phyloP scores from a whole-genome alignment of 2,797 vertebrate species.

The Sparidentex hasta region DNA sequence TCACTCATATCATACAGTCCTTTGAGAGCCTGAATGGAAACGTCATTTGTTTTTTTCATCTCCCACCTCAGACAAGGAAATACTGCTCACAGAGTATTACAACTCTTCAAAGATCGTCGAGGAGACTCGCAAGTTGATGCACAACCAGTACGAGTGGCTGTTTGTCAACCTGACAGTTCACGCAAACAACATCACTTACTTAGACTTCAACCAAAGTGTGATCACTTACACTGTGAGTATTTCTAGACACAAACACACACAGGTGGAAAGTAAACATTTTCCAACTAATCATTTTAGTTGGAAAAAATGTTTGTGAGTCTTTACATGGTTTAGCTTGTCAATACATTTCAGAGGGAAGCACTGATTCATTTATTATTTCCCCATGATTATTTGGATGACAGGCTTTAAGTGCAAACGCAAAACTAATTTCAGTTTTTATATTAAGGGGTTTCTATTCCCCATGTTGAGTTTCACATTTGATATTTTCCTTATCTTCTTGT shows the following conservation, averaged over 20 bases:
- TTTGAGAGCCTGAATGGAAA: background rate
- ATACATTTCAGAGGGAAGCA: too few species aligned
- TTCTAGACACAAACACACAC: background rate
- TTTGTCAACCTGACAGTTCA: constrained; percentile 9
- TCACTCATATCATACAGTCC: background rate
- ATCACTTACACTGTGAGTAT: constrained; percentile 10
- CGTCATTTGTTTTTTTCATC: background rate
- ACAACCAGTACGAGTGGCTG: constrained; percentile 22
- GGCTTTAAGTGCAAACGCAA: too few species aligned
- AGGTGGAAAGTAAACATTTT: too few species aligned
- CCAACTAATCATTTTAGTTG: too few species aligned
- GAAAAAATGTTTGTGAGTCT: too few species aligned
- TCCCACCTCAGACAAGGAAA: background rate
- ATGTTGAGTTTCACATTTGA: too few species aligned
- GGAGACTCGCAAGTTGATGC: background rate
- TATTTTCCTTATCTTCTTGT: too few species aligned
- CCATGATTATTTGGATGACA: too few species aligned
- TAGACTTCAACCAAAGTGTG: background rate
- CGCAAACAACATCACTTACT: background rate
- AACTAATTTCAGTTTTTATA: too few species aligned
- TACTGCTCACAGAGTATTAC: background rate
- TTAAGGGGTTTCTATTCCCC: too few species aligned
- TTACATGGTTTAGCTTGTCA: too few species aligned
- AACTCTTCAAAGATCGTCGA: background rate
- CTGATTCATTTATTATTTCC: too few species aligned